phyloP scores from a whole-genome alignment of 2,113 vertebrate species.

The Alces alces region DNA sequence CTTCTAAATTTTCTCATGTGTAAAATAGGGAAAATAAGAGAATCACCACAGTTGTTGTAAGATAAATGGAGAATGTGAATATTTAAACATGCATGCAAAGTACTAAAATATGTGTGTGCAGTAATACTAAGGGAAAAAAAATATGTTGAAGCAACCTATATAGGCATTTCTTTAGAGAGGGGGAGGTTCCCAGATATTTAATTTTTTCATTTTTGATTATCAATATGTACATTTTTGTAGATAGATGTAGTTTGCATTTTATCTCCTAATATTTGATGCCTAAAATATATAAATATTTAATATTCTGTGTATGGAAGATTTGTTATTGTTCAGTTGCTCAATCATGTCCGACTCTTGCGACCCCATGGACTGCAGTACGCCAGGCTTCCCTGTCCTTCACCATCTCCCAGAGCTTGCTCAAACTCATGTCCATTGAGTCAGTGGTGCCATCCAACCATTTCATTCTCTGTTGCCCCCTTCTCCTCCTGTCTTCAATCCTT shows the following conservation, averaged over 20 bases:
- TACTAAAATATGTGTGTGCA: neutral
- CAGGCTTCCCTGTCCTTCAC: neutral
- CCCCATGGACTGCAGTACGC: neutral
- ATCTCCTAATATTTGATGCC: neutral
- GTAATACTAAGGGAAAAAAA: neutral
- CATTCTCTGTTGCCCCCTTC: neutral
- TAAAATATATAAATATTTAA: neutral
- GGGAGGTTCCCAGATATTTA: neutral
- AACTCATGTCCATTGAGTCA: neutral
- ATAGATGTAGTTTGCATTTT: neutral
- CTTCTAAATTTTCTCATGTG: neutral
- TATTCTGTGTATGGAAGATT: neutral
- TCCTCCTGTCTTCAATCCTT: neutral
- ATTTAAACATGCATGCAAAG: neutral
- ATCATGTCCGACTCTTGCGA: accelerated
- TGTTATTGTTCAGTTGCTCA: neutral
- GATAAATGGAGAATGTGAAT: neutral
- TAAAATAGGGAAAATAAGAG: neutral
- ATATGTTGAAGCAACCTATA: neutral
- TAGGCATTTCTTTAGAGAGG: neutral
- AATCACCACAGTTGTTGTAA: neutral
- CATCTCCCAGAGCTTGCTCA: neutral
- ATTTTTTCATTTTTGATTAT: neutral
- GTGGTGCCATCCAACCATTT: neutral
- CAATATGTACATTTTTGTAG: neutral